phyloP scores from a whole-genome alignment of 2,797 vertebrate species.

The Macroramphosus scolopax region DNA sequence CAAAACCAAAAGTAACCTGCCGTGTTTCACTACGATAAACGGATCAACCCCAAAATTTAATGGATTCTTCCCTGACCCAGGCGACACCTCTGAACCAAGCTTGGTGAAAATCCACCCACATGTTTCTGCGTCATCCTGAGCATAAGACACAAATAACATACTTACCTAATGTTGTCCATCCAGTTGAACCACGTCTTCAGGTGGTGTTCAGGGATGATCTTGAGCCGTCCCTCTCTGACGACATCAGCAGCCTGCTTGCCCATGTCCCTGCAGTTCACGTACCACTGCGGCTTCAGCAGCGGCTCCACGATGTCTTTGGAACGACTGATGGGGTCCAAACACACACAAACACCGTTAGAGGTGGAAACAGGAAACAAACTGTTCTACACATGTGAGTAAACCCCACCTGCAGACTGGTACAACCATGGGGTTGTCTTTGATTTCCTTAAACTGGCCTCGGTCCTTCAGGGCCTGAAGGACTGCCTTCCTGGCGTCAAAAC shows the following conservation, averaged over 20 bases:
- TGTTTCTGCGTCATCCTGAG: too few relatives aligned
- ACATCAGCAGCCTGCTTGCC: slow-evolving; percentile 84
- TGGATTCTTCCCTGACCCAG: too few relatives aligned
- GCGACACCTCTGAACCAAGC: neutral
- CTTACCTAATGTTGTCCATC: slow-evolving; percentile 89
- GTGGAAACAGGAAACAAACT: neutral
- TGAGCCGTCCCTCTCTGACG: slow-evolving; percentile 82
- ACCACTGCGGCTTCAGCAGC: slow-evolving; percentile 91
- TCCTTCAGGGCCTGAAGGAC: slow-evolving; percentile 86
- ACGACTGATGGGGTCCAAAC: slow-evolving; percentile 72
- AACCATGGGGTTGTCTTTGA: slow-evolving; percentile 93
- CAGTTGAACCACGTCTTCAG: slow-evolving; percentile 89
- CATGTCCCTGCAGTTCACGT: slow-evolving; percentile 87
- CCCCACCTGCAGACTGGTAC: slow-evolving; percentile 91
- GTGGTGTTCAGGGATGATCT: slow-evolving; percentile 87
- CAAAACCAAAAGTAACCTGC: too few relatives aligned
- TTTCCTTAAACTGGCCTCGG: slow-evolving; percentile 83
- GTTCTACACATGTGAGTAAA: too few relatives aligned
- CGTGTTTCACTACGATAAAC: too few relatives aligned
- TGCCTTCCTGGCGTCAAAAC: slow-evolving; percentile 86
- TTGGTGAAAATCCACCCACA: too few relatives aligned
- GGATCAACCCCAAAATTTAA: too few relatives aligned
- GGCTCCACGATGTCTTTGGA: slow-evolving; percentile 95
- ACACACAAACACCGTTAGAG: neutral
- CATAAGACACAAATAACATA: too few relatives aligned